These are phyloP conservation scores for Hiodon tergisus DNA, from an alignment of 2,113 vertebrate species.

Conservation along the genomic window DNA sequence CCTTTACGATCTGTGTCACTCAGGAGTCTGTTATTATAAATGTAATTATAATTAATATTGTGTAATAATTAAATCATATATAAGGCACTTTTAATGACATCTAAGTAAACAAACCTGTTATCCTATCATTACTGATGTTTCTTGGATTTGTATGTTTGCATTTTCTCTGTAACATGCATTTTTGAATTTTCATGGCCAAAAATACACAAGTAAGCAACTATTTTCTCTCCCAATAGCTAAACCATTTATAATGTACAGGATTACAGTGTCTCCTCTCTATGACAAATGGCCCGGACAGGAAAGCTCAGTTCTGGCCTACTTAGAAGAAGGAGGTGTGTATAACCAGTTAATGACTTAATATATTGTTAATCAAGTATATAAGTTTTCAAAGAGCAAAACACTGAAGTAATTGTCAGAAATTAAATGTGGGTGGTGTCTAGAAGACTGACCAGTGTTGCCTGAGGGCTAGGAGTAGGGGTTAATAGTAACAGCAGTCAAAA, in stretches of 20 bases:
- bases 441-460: too few species aligned
- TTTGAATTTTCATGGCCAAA: neutral
- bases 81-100: too few species aligned
- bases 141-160: too few species aligned
- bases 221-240: slow-evolving; percentile 20
- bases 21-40: too few species aligned
- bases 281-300: slow-evolving; percentile 18
- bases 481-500: too few species aligned
- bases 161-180: neutral
- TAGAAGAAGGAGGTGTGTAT: slow-evolving; percentile 27
- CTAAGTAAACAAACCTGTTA: too few species aligned
- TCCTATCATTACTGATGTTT: too few species aligned
- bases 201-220: neutral
- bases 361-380: neutral
- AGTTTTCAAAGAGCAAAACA: neutral
- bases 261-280: slow-evolving; percentile 29
- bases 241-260: slow-evolving; percentile 20
- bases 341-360: neutral
- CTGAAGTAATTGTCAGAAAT: neutral
- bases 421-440: too few species aligned
- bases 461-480: too few species aligned
- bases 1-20: too few species aligned
- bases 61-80: too few species aligned
- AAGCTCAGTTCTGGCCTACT: slow-evolving; percentile 11
- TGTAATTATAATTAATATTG: too few species aligned